Evolutionary conservation across 2,888 invertebrate genomes (phyloP).

Genomic region (Amphipoea lucens): DNA sequence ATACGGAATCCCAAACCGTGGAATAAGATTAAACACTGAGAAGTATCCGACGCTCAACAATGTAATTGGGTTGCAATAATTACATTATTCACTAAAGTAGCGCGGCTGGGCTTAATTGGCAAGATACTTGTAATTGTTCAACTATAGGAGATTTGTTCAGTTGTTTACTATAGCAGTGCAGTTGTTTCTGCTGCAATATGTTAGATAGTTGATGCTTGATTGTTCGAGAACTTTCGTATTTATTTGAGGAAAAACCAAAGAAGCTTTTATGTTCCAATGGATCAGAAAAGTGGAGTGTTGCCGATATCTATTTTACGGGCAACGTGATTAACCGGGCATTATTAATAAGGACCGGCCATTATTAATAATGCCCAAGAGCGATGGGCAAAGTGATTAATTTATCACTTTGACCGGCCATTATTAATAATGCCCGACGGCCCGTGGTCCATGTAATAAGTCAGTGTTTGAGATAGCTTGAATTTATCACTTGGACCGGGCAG

Average conservation of each 20-base stretch:
- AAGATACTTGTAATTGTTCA: conserved; percentile 50
- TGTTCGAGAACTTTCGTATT: not conserved
- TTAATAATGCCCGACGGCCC: no score
- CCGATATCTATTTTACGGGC: no score
- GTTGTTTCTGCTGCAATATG: conserved; percentile 2
- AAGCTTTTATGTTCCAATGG: not conserved
- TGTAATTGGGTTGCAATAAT: conserved; percentile 63
- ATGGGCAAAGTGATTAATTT: no score
- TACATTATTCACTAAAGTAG: conserved; percentile 59
- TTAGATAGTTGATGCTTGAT: not conserved
- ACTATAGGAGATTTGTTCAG: conserved; percentile 28
- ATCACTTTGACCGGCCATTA: no score
- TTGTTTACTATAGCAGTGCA: conserved; percentile 15
- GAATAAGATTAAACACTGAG: conserved; percentile 60
- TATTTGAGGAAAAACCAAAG: not conserved
- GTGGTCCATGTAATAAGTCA: no score
- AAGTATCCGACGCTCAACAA: conserved; percentile 60
- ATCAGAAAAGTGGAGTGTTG: not conserved
- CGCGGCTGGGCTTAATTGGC: conserved; percentile 52
- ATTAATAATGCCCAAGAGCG: no score
- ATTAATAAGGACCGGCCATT: no score
- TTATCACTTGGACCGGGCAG: no score
- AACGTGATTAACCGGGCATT: no score
- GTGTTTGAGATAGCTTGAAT: no score
- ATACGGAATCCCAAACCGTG: conserved; percentile 38